Conservation (phyloP, 2,888 invertebrate genomes). For the Allolobophora icterica region DNA sequence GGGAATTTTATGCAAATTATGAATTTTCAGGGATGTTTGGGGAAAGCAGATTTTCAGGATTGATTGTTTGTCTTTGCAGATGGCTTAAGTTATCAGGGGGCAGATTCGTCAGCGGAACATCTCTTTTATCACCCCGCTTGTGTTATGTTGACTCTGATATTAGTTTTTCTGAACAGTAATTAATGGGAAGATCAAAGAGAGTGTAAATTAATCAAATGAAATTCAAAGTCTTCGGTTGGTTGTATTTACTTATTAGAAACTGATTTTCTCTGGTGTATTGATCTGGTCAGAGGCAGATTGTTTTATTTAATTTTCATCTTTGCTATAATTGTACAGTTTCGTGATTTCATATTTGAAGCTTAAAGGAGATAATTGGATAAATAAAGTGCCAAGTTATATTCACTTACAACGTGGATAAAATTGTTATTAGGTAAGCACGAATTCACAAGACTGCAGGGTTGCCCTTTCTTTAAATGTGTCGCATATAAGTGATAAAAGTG, state of each 20-base stretch:
- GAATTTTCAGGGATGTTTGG: too few relatives aligned
- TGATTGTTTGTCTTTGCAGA: neutral
- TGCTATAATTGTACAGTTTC: too few relatives aligned
- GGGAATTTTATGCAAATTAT: too few relatives aligned
- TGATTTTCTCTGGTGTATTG: neutral
- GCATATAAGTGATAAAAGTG: too few relatives aligned
- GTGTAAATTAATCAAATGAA: conserved; percentile 7
- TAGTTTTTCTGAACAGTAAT: neutral
- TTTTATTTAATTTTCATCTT: neutral
- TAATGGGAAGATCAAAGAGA: neutral
- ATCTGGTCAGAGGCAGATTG: neutral
- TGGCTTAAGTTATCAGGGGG: neutral
- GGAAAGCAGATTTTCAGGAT: neutral
- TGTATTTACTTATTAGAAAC: neutral
- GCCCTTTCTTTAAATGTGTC: neutral
- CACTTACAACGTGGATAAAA: neutral
- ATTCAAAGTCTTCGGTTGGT: neutral
- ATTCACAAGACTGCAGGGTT: neutral
- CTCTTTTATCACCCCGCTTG: neutral
- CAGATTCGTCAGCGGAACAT: neutral
- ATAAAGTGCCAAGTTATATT: neutral
- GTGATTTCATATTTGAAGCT: too few relatives aligned
- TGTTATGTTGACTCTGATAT: neutral
- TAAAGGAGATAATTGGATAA: too few relatives aligned
- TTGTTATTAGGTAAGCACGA: too few relatives aligned